Percentiles rank a stretch among this genome's conserved stretches.
Evolutionary conservation across 64 coral and sea anemone species (phyloP).

Genomic region (Catalaphyllia jardinei): DNA sequence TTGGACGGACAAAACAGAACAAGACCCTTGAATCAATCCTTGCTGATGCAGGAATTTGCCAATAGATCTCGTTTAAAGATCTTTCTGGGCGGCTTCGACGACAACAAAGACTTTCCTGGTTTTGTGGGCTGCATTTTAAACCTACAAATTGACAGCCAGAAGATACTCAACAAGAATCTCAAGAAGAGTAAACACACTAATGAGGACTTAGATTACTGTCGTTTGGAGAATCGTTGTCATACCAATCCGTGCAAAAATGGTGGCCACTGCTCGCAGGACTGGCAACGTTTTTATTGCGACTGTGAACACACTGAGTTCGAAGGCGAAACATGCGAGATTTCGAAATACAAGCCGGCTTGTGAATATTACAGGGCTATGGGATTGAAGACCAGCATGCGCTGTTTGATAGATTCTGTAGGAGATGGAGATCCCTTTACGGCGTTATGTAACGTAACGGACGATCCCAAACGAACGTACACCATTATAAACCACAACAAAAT

Average conservation of each 20-base stretch:
- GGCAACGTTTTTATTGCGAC: constrained; percentile 55
- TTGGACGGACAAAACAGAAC: constrained; percentile 20
- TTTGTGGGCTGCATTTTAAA: constrained; percentile 88
- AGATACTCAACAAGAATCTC: constrained; percentile 25
- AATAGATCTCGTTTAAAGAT: constrained; percentile 67
- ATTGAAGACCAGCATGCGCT: constrained; percentile 48
- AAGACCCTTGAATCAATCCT: constrained; percentile 3
- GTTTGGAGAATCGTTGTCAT: constrained; percentile 45
- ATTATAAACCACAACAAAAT: constrained; percentile 56
- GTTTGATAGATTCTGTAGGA: constrained; percentile 50
- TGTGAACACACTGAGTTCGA: constrained; percentile 69
- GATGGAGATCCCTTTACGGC: constrained; percentile 56
- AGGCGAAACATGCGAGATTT: constrained; percentile 55
- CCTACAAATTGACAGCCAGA: constrained; percentile 64
- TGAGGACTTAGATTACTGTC: constrained; percentile 20
- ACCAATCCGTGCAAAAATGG: constrained; percentile 71
- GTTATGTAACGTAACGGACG: constrained; percentile 58
- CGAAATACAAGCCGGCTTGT: constrained; percentile 67
- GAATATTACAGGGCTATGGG: constrained; percentile 69
- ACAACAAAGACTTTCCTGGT: constrained; percentile 27
- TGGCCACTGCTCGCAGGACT: constrained; percentile 73
- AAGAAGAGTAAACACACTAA: neutral
- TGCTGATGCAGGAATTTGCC: constrained; percentile 40
- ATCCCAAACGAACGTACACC: constrained; percentile 43
- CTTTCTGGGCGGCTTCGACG: constrained; percentile 52